phyloP scores from a whole-genome alignment of 2,113 vertebrate genomes.

The Upupa epops region DNA sequence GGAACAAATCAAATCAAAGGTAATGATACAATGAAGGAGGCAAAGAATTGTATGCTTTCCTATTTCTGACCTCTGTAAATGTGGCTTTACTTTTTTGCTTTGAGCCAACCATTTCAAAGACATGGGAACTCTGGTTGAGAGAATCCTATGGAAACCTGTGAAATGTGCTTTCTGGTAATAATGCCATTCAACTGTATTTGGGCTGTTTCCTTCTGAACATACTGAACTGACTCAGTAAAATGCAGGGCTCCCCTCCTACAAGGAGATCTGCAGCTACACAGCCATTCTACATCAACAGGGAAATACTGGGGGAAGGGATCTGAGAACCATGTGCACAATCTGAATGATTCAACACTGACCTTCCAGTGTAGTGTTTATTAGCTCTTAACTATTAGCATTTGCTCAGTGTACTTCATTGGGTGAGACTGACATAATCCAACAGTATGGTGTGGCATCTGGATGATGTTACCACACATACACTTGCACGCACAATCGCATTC shows the following conservation, averaged over 20 bases:
- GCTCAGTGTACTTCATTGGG: slow-evolving; percentile 60
- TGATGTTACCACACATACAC: slow-evolving; percentile 59
- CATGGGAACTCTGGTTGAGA: background rate
- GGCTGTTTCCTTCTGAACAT: background rate
- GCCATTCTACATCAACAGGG: background rate
- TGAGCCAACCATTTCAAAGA: background rate
- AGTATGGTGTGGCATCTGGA: slow-evolving; percentile 52
- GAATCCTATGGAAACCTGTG: slow-evolving; percentile 34
- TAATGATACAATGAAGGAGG: background rate
- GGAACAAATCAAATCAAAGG: background rate
- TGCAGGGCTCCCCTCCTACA: background rate
- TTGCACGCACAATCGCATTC: slow-evolving; percentile 9
- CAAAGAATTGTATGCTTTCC: background rate
- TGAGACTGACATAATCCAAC: slow-evolving; percentile 66
- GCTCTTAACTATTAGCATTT: slow-evolving; percentile 71
- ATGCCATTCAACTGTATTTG: background rate
- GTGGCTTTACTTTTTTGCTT: background rate
- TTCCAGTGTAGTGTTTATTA: slow-evolving; percentile 68
- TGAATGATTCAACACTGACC: slow-evolving; percentile 51
- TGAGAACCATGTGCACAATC: slow-evolving; percentile 50
- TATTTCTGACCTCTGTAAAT: background rate
- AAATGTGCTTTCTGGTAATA: slow-evolving; percentile 16
- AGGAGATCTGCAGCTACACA: background rate
- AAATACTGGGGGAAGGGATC: slow-evolving; percentile 30
- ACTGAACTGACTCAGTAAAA: slow-evolving; percentile 22